Conservation (phyloP, 2,113 vertebrate species). For the Oxyruncus cristatus region DNA sequence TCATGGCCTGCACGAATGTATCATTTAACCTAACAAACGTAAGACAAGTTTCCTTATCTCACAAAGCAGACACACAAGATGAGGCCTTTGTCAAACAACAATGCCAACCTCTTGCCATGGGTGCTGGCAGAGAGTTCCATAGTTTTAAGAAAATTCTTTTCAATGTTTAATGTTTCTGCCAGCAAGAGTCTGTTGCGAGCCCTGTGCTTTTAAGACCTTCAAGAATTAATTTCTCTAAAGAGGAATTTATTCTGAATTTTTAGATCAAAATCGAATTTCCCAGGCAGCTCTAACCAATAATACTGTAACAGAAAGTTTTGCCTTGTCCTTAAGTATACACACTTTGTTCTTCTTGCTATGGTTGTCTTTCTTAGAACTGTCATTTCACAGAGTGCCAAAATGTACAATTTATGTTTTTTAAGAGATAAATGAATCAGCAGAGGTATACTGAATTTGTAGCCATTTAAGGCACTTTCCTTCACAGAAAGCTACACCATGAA, state of each 20-base stretch:
- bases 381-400: slow-evolving; percentile 25
- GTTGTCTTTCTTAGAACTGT: background rate
- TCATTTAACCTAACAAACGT: background rate
- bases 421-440: slow-evolving; percentile 16
- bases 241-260: background rate
- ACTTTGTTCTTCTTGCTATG: background rate
- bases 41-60: background rate
- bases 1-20: background rate
- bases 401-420: slow-evolving; percentile 31
- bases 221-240: background rate
- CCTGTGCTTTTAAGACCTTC: background rate
- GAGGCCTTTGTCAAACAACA: background rate
- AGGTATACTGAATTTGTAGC: background rate
- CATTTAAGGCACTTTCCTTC: slow-evolving; percentile 43
- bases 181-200: rapidly evolving
- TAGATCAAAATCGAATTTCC: background rate
- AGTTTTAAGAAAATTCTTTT: background rate
- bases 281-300: background rate
- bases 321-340: background rate
- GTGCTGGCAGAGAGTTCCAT: background rate
- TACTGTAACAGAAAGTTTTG: background rate
- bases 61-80: background rate
- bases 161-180: background rate
- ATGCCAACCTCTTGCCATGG: background rate
- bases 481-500: background rate